Conservation (phyloP, 2,113 vertebrate species). For the Corythornis madagascariensis region DNA sequence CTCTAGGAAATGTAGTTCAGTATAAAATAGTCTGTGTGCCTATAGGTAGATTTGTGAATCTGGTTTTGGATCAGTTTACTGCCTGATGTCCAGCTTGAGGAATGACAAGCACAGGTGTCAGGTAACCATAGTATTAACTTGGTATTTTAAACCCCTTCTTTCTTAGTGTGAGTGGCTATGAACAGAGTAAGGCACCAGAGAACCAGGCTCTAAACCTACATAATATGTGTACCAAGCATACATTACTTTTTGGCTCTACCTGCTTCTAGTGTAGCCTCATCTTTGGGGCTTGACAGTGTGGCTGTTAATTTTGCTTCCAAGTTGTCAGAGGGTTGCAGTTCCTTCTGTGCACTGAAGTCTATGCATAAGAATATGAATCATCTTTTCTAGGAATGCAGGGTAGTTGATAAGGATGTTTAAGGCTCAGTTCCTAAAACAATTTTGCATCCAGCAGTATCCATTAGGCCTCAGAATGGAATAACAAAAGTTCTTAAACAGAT, state of each 20-base stretch:
- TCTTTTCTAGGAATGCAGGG: background rate
- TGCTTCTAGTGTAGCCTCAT: background rate
- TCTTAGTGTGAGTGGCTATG: background rate
- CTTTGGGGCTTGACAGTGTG: background rate
- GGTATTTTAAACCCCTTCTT: background rate
- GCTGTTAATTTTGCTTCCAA: background rate
- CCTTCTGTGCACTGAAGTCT: background rate
- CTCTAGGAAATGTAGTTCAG: background rate
- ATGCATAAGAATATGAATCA: background rate
- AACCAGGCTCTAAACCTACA: background rate
- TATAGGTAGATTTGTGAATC: background rate
- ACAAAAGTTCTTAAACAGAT: background rate
- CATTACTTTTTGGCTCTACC: background rate
- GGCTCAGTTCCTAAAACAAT: conserved; percentile 10
- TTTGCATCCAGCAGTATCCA: conserved; percentile 14
- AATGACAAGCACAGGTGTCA: background rate
- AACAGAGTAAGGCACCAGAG: background rate
- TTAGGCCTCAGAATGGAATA: conserved; percentile 30
- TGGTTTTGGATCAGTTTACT: background rate
- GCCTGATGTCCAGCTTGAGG: background rate
- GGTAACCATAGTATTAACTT: background rate
- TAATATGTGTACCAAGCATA: background rate
- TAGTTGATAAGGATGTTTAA: background rate
- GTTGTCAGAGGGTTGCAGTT: background rate
- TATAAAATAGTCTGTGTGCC: background rate